Evolutionary conservation across 1,140 invertebrate species (phyloP), one percentile per base, ranked within the genome.

Genomic region (Ruditapes philippinarum): DNA sequence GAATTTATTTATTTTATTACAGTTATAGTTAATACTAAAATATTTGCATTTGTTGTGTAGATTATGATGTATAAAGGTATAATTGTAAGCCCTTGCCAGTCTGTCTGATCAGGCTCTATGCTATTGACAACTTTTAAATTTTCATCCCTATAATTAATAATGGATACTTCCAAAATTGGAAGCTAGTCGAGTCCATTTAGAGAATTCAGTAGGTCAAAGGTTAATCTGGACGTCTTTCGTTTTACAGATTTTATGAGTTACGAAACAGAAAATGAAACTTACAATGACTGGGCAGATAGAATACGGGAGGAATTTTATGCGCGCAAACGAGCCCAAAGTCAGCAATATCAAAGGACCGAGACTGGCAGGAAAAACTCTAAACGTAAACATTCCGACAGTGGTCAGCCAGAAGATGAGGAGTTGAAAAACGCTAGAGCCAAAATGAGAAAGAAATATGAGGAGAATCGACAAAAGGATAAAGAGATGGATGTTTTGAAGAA

Each of bases 251-350:
- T 57, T 62, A 42, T 40, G 0, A 36, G 36, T 81, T 60, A 42
- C 42, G 36, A 19, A 45, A 51, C 51, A 40, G 87, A 80, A 60
- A 54, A 57, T 45, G 93, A 93, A 80, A 83, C 78, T 1, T 91
- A 91, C 90, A 88, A 89, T 68, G 90, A 93, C 42, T 93, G 93
- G 93, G 88, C 92, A 2, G 80, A 92, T 14, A 92, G 91, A 74
- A 89, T 93, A 62, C 51, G 84, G 1, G 36, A 57, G n/a, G 89
- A 93, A 65, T 90, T 84, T 73, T 40, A 89, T 22, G 45, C 65
- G 28, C 31, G 40, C 28, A 70, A 78, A 60, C 42, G 42, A 57
- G 79, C 81, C 74, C 88, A 82, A 25, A 25, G 45, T 11, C 49
- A 86, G 62, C 57, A 45, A 0, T 57, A 88, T 49, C 33, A 80